Percentiles rank a stretch among this genome's conserved stretches.
phyloP scores from a whole-genome alignment of 2,888 invertebrate genomes.

The Melanchra persicariae region DNA sequence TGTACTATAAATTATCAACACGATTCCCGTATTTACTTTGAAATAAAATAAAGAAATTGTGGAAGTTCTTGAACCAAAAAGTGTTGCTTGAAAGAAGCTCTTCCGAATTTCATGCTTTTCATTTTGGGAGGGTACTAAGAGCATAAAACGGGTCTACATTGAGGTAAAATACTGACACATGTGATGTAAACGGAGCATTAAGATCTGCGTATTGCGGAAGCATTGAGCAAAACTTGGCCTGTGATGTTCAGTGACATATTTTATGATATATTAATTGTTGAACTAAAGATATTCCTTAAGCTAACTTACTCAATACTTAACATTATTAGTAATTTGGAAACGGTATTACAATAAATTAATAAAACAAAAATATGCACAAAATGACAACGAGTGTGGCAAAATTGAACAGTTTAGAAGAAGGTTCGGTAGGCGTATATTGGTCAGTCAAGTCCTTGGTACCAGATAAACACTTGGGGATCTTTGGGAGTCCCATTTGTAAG shows the following conservation, averaged over 20 bases:
- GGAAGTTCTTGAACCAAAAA: neutral
- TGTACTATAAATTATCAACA: slow-evolving; percentile 2
- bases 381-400: slow-evolving; percentile 71
- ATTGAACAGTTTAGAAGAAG: slow-evolving; percentile 69
- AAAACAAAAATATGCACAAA: slow-evolving; percentile 85
- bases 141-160: neutral
- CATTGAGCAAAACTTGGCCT: slow-evolving; percentile 74
- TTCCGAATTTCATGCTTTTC: neutral
- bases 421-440: slow-evolving; percentile 58
- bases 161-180: slow-evolving; percentile 37
- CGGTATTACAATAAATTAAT: slow-evolving; percentile 85
- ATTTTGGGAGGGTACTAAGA: neutral
- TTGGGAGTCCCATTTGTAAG: slow-evolving; percentile 9
- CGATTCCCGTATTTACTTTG: neutral
- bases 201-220: slow-evolving; percentile 41
- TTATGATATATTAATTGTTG: slow-evolving; percentile 82
- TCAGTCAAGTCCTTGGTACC: slow-evolving; percentile 63
- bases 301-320: slow-evolving; percentile 89
- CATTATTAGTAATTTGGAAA: slow-evolving; percentile 83
- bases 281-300: slow-evolving; percentile 83
- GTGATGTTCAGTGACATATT: slow-evolving; percentile 81
- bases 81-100: neutral
- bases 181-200: slow-evolving; percentile 25
- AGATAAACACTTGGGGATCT: slow-evolving; percentile 34
- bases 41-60: neutral